These are phyloP conservation scores for Hipparchia sbordonii DNA, from an alignment of 2,888 invertebrate species.

Conservation along the genomic window DNA sequence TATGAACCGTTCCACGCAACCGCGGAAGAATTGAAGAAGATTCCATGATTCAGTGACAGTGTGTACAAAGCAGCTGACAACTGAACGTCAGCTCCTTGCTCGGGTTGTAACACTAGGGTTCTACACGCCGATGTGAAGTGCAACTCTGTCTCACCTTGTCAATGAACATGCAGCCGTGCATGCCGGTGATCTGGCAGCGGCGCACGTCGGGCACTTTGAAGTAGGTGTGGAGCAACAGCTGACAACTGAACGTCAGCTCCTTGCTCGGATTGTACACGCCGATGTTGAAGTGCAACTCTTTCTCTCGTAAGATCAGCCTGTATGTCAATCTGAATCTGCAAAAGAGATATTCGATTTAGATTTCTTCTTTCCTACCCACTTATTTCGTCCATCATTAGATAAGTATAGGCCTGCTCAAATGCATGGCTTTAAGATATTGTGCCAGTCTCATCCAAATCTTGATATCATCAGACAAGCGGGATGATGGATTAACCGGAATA, in stretches of 20 bases:
- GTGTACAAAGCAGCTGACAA: conserved; percentile 86
- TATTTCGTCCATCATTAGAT: too few species aligned
- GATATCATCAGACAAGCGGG: too few species aligned
- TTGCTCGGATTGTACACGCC: conserved; percentile 97
- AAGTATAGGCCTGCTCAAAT: too few species aligned
- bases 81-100: conserved; percentile 95
- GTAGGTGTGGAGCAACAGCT: conserved; percentile 96
- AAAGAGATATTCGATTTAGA: background rate
- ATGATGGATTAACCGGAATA: too few species aligned
- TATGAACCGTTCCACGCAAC: too few species aligned
- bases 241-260: conserved; percentile 95
- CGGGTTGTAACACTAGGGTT: conserved; percentile 92
- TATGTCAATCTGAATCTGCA: conserved; percentile 95
- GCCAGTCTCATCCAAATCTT: too few species aligned
- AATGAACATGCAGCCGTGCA: conserved; percentile 94
- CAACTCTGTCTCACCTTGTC: conserved; percentile 91
- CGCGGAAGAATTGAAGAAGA: too few species aligned
- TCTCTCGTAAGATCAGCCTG: conserved; percentile 94
- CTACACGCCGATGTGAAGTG: conserved; percentile 96
- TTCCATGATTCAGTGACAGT: too few species aligned
- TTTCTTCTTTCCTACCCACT: too few species aligned
- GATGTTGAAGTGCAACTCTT: conserved; percentile 96
- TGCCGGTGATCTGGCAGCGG: conserved; percentile 94
- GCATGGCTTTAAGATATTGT: too few species aligned
- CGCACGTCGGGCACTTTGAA: conserved; percentile 97